Base-by-base conservation (phyloP, 2,797 vertebrate genomes). In the Anableps anableps region DNA sequence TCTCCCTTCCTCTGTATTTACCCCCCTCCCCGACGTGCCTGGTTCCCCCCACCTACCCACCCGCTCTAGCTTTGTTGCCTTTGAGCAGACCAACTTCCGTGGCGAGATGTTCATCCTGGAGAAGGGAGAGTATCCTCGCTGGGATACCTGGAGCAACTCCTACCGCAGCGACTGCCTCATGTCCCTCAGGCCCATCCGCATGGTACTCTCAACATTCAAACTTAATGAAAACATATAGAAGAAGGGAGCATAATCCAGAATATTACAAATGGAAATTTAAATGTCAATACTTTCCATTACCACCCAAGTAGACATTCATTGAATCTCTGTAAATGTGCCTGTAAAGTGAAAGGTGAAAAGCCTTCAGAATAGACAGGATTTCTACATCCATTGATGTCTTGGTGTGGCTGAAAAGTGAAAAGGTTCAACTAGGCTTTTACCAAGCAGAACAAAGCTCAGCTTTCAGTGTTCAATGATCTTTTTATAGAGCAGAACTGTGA, bases 31-130 rank as follows among this genome's bases (percentile, higher is more conserved):
- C 13, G n/a, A n/a, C n/a, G 60, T 31, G 16, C 31, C 50, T 75
- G 31, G 29, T 36, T 38, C 17, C 9, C 48, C 17, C 62, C 21
- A 16, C 60, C 51, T 82, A 81, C 74, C 88, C 76, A 80, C 55
- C 90, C 58, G 87, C 85, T 93, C 70, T 94, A 99, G 98, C 93
- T 99, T 97, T 95, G 97, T 98, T 87, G 97, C 96, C 94, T 99
- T 96, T 1, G 98, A 99, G 95, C 97, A 98, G 94, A 96, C 96
- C 93, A 98, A 97, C 96, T 97, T 98, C 96, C 97, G 96, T 1
- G 98, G 98, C 88, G 98, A 99, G 96, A 98, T 98, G 98, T 99
- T 99, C 86, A 95, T 99, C 94, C 93, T 99, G 96, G 98, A 99
- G 95, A 98, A 98, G 94, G 98, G 98, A 19, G 97, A 98, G 95